Evolutionary conservation across 2,113 vertebrate species (phyloP), one percentile per base, ranked within the genome.

Genomic region (Chaetodon auriga): DNA sequence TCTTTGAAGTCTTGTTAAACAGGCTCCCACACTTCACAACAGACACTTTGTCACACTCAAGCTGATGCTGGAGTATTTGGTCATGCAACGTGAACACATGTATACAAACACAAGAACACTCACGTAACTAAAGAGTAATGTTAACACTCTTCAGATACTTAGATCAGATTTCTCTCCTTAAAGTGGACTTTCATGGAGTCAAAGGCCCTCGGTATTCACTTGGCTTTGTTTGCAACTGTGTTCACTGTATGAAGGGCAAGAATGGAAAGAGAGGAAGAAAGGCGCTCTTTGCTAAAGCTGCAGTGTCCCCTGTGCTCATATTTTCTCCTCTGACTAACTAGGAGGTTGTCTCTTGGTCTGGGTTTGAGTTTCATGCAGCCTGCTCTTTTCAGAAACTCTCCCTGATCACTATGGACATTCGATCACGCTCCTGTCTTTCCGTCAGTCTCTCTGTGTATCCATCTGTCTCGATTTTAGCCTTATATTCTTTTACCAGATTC

Each of bases 21-120:
- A 89, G 86, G 75, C 85, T 88, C 83, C 80, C 89, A 80, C 78
- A 80, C 86, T 90, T 85, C 64, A 85, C 88, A 89, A 78, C 75
- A 84, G 62, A 70, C 83, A 82, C 85, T 92, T 83, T 87, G 91
- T 90, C 92, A 89, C 85, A 86, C 81, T 89, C 74, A 19, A 23
- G 35, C 43, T 73, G 64, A 81, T 14, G 68, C 82, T 49, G 7
- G 16, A 82, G 71, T 80, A 80, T 91, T 89, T 86, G 86, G 80
- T 83, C 85, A 86, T 78, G 85, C 87, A 85, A 73, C 75, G 63
- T 75, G 68, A 80, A 84, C 87, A 83, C 58, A n/a, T 43, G 69
- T 70, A 86, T 73, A 83, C 86, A 90, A 86, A 90, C 84, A 88
- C 6, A 36, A 58, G 71, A 75, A 83, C 71, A 45, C 69, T 75